Base-by-base conservation (phyloP, 2,113 vertebrate genomes). In the Chelonoidis abingdonii region DNA sequence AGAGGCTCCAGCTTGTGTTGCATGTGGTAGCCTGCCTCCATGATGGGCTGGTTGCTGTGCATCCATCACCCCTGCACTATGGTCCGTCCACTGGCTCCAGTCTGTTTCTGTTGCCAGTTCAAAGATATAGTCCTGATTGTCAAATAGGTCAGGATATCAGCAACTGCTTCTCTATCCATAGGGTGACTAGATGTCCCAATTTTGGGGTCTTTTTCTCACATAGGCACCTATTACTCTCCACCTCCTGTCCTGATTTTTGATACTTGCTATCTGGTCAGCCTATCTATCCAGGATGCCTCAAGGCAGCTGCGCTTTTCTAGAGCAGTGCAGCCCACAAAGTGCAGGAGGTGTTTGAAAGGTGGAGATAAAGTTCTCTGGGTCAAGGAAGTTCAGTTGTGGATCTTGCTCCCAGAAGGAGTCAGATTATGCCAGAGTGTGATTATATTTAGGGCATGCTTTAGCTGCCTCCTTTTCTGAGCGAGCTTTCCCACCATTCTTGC, bases 21-120 rank as follows among this genome's bases (percentile, higher is more conserved):
- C 8, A 1, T 0, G 0, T 19, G 52, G 35, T 31, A 76, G 56
- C 27, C 3, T 1, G 31, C 38, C 25, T 57, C 41, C 38, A 9
- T 56, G 16, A 57, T 31, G 14, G 31, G n/a, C 9, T 69, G 27
- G 47, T 76, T 87, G 24, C 44, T 50, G 21, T 7, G 8, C 35
- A 9, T 29, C 44, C 3, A 10, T 84, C 29, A 29, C 5, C 49
- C 31, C 3, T 35, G 31, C 29, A 10, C 31, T 19, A 21, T 19
- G 54, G 31, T 38, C 17, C 27, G 27, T 47, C 17, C 25, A 57
- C 47, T 54, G 41, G 49, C 62, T 85, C 14, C n/a, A 44, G 41
- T 53, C 29, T 47, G 14, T 82, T 92, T 16, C 47, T 79, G 22
- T 54, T 84, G 80, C 69, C n/a, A 62, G 72, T 69, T n/a, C 17